phyloP scores from a whole-genome alignment of 2,113 vertebrate species.

The Aegithalos caudatus region DNA sequence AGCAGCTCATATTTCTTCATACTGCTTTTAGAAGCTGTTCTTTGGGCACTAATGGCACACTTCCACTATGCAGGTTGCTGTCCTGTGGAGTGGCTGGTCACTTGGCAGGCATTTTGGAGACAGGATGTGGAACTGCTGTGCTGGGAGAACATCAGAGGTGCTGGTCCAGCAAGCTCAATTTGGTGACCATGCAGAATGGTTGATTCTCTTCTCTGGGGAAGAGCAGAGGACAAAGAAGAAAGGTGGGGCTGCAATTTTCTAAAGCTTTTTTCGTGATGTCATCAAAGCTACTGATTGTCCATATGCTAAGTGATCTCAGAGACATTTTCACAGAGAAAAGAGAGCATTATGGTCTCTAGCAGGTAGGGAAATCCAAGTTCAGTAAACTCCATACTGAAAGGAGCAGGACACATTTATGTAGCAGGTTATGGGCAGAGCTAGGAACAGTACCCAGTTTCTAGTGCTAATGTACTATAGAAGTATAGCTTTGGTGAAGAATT shows the following conservation, averaged over 20 bases:
- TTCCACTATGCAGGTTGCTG: neutral
- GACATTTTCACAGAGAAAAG: neutral
- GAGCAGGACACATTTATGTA: rapidly evolving
- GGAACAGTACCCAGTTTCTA: neutral
- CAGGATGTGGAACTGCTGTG: too few species aligned
- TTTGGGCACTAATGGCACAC: neutral
- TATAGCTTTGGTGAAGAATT: neutral
- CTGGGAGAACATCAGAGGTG: neutral
- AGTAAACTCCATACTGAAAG: neutral
- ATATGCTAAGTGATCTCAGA: neutral
- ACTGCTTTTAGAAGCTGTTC: neutral
- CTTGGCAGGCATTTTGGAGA: too few species aligned
- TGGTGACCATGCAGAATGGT: neutral
- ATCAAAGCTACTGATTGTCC: neutral
- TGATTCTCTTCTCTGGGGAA: neutral
- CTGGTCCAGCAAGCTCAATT: neutral
- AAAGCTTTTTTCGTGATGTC: neutral
- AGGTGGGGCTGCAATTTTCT: neutral
- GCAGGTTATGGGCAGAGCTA: neutral
- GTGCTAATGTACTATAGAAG: neutral
- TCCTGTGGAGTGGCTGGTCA: too few species aligned
- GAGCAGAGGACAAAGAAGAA: neutral
- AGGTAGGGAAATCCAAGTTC: neutral
- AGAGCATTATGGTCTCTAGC: neutral
- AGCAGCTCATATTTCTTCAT: neutral